Conservation (phyloP, 2,113 vertebrate species). For the Actenoides hombroni region DNA sequence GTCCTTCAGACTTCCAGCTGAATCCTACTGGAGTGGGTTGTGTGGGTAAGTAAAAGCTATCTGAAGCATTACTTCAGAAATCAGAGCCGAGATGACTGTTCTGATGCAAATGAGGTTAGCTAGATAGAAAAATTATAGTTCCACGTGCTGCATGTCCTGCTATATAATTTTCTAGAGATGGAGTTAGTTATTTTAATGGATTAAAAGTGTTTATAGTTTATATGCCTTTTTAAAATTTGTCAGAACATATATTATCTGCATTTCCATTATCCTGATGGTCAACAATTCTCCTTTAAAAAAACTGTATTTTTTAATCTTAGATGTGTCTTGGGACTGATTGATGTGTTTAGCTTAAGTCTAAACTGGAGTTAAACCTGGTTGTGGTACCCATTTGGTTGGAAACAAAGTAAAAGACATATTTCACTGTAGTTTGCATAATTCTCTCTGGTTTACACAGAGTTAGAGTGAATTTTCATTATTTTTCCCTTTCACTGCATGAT, state of each 20-base stretch:
- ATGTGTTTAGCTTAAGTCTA: not conserved
- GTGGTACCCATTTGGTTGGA: not conserved
- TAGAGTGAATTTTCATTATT: not conserved
- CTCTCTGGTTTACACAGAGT: not conserved
- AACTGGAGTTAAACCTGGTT: not conserved
- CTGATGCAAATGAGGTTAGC: not conserved
- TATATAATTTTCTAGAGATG: not conserved
- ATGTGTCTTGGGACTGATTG: not conserved
- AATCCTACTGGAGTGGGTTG: slow-evolving; percentile 89
- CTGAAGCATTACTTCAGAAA: not conserved
- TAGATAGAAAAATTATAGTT: not conserved
- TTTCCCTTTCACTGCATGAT: not conserved
- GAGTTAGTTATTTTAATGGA: not conserved
- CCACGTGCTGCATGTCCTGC: not conserved
- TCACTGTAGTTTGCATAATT: not conserved
- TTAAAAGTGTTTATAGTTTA: not conserved
- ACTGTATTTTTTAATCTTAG: not conserved
- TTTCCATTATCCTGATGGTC: not conserved
- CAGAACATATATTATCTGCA: not conserved
- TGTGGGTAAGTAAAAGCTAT: slow-evolving; percentile 80
- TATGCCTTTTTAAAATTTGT: not conserved
- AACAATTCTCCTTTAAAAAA: not conserved
- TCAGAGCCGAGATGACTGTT: not conserved
- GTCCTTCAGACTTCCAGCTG: slow-evolving; percentile 83
- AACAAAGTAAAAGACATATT: not conserved